Base-by-base conservation (phyloP, 2,888 invertebrate species). In the Cheilosia scutellata region DNA sequence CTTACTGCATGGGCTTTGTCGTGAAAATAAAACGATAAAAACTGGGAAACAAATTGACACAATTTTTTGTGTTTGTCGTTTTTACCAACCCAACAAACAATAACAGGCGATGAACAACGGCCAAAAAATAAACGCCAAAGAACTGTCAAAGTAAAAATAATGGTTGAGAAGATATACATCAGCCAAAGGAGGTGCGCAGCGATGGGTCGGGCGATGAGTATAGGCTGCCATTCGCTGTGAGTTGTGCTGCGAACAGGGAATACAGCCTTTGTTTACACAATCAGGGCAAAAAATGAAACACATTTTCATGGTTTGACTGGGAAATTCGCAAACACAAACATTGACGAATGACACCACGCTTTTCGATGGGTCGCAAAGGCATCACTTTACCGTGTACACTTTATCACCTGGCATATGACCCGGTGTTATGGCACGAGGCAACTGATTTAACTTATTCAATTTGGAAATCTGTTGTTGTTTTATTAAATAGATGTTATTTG, bases 21-120 rank as follows among this genome's bases (percentile, higher is more conserved):
- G 42, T 72, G 70, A 70, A 74, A 80, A 55, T 57, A 65, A 55
- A 75, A 79, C 79, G 40, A 79, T 79, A 79, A 75, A 84, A 71
- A 66, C 79, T 75, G 74, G 44, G n/a, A 66, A 84, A 70, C 68
- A 84, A 84, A 84, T 75, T 84, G 84, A 75, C 75, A 79, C 79
- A 79, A 51, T 79, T 83, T 71, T 71, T 75, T 29, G 16, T 20
- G 27, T 57, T 20, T 40, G 20, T 31, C 20, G 20, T 25, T 63
- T 51, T 33, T 20, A 7, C 7, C 6, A 31, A 40, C n/a, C 68
- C 33, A 9, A 2, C 40, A n/a, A 51, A 25, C 29, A 31, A 42
- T 42, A 79, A 60, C n/a, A 47, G 5, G 20, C 37, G 7, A 11
- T 11, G 27, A 60, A 29, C 7, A 2, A 42, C 9, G n/a, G 16